Conservation (phyloP, 2,888 invertebrate species). For the Hydrotaea cyrtoneurina region DNA sequence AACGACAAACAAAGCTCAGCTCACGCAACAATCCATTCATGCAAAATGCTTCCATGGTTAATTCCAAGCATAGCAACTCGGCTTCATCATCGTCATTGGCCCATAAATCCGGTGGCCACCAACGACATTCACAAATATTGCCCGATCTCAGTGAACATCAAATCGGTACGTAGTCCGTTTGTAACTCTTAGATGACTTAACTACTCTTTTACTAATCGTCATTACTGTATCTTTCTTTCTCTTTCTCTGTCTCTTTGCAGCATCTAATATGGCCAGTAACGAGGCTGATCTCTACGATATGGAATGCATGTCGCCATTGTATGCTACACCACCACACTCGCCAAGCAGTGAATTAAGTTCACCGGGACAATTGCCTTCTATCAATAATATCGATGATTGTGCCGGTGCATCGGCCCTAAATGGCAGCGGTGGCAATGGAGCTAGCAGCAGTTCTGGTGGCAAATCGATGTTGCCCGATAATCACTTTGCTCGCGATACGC, state of each 20-base stretch:
- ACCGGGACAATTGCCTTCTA: constrained; percentile 80
- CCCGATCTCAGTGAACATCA: constrained; percentile 81
- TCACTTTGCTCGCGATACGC: constrained; percentile 94
- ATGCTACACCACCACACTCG: constrained; percentile 90
- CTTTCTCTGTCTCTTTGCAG: constrained; percentile 56
- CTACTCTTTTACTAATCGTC: background rate
- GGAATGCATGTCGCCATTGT: constrained; percentile 85
- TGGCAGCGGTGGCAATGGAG: constrained; percentile 63
- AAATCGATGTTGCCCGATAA: constrained; percentile 84
- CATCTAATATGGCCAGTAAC: constrained; percentile 75
- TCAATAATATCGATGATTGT: constrained; percentile 80
- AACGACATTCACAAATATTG: constrained; percentile 80
- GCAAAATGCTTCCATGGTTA: constrained; percentile 76
- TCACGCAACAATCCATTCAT: constrained; percentile 79
- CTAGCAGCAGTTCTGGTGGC: constrained; percentile 67
- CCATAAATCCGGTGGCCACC: constrained; percentile 72
- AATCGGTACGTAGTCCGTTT: constrained; percentile 73
- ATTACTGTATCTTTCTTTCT: too few relatives aligned
- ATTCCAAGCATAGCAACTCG: constrained; percentile 76
- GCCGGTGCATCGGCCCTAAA: constrained; percentile 74
- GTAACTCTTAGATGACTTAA: background rate
- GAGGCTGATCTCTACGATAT: constrained; percentile 81
- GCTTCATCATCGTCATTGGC: constrained; percentile 71
- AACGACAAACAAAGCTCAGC: constrained; percentile 81
- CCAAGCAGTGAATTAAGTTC: constrained; percentile 85